Evolutionary conservation across 1,140 invertebrate species (phyloP).

Genomic region (Tyrophagus putrescentiae): DNA sequence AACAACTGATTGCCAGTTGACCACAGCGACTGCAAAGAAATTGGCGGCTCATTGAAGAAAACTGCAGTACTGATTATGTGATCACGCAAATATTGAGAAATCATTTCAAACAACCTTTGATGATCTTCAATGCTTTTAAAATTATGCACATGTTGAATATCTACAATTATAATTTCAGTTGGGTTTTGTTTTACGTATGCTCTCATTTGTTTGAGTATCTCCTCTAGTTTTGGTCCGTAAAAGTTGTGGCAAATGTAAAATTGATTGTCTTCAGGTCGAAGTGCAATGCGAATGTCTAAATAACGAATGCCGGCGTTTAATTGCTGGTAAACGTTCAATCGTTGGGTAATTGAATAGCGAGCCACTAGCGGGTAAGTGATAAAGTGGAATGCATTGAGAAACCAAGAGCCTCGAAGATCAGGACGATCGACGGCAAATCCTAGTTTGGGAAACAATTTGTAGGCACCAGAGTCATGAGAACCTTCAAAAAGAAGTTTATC

Average conservation of each 20-base stretch:
- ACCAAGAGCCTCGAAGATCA: neutral
- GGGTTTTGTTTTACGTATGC: constrained; percentile 49
- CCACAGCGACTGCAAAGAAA: constrained; percentile 46
- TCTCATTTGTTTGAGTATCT: constrained; percentile 45
- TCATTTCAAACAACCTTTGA: too few species aligned
- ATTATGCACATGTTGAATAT: constrained; percentile 70
- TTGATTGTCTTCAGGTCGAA: constrained; percentile 40
- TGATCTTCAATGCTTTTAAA: too few species aligned
- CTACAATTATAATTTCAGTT: constrained; percentile 56
- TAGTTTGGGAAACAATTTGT: neutral
- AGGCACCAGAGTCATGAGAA: constrained; percentile 20
- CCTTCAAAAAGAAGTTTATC: too few species aligned
- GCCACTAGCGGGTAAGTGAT: constrained; percentile 1
- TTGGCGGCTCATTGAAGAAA: too few species aligned
- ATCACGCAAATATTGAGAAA: too few species aligned
- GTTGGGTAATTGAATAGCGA: constrained; percentile 42
- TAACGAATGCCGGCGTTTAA: constrained; percentile 59
- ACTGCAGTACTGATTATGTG: too few species aligned
- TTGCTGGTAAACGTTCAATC: constrained; percentile 46
- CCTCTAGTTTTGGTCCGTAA: constrained; percentile 48
- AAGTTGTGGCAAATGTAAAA: constrained; percentile 60
- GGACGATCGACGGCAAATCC: constrained; percentile 9
- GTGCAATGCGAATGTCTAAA: constrained; percentile 54
- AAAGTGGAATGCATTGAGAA: neutral
- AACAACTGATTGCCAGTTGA: constrained; percentile 48